Percentiles rank a stretch among this genome's conserved stretches.
These are phyloP conservation scores for Dendrocincla fuliginosa DNA, from an alignment of 2,797 vertebrate species.

Conservation along the genomic window DNA sequence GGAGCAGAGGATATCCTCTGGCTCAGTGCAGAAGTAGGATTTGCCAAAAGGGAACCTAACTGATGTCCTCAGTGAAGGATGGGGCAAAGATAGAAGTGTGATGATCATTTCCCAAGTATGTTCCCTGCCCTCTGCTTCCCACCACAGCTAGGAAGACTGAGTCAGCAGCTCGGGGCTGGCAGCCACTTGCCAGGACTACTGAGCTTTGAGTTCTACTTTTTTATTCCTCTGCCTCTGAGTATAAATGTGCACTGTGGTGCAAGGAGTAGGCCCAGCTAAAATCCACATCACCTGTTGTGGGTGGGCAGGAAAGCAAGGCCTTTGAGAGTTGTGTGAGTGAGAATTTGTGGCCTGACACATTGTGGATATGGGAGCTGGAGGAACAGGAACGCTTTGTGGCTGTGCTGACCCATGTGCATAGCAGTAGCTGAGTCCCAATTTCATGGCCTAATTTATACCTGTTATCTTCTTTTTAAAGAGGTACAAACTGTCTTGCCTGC, in stretches of 20 bases:
- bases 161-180: neutral
- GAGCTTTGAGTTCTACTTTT: neutral
- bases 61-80: neutral
- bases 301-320: neutral
- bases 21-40: neutral
- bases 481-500: neutral
- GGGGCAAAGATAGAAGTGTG: neutral
- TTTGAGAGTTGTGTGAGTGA: neutral
- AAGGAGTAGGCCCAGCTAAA: neutral
- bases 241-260: neutral
- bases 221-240: neutral
- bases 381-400: neutral
- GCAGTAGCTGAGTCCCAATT: neutral
- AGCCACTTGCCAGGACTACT: neutral
- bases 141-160: neutral
- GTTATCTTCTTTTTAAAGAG: neutral
- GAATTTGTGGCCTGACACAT: neutral
- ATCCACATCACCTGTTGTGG: neutral
- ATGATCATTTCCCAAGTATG: neutral
- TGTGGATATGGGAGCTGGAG: neutral
- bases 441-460: neutral
- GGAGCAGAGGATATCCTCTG: neutral
- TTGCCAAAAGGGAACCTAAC: neutral
- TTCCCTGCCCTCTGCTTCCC: neutral
- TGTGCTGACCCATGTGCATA: neutral